A percentile compares a stretch with the other conserved stretches of the same genome.
phyloP scores from a whole-genome alignment of 1,140 invertebrate species.

The Ips typographus region DNA sequence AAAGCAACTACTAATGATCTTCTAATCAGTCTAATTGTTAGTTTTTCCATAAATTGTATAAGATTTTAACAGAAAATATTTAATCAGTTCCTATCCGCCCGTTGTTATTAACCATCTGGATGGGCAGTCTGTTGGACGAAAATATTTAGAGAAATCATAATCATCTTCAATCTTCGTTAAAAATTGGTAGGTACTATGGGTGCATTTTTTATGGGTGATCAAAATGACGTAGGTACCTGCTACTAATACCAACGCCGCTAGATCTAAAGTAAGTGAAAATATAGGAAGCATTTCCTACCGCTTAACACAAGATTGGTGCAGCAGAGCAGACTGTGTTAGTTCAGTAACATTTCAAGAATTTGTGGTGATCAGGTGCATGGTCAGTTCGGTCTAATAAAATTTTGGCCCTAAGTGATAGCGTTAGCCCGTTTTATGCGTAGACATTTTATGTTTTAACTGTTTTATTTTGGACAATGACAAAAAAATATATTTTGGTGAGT shows the following conservation, averaged over 20 bases:
- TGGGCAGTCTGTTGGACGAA: too few species aligned
- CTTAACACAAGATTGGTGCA: not conserved
- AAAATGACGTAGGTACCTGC: not conserved
- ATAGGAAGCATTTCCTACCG: not conserved
- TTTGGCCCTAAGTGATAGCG: not conserved
- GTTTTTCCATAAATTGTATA: too few species aligned
- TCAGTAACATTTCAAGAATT: conserved; percentile 27
- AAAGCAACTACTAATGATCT: too few species aligned
- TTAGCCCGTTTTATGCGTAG: not conserved
- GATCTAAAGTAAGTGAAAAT: not conserved
- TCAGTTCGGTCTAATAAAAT: not conserved
- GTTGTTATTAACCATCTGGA: too few species aligned
- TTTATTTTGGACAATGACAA: conserved; percentile 16
- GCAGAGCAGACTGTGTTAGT: conserved; percentile 1
- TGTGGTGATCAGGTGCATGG: conserved; percentile 4
- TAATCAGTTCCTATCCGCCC: too few species aligned
- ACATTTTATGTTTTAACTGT: not conserved
- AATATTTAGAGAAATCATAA: too few species aligned
- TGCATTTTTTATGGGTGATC: too few species aligned
- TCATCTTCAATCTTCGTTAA: too few species aligned
- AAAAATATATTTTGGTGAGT: conserved; percentile 23
- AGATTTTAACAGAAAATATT: too few species aligned
- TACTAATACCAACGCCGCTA: not conserved
- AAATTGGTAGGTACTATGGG: too few species aligned
- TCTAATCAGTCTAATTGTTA: too few species aligned